Base-by-base conservation (phyloP, 1,140 invertebrate genomes). In the Drosophila simulans region DNA sequence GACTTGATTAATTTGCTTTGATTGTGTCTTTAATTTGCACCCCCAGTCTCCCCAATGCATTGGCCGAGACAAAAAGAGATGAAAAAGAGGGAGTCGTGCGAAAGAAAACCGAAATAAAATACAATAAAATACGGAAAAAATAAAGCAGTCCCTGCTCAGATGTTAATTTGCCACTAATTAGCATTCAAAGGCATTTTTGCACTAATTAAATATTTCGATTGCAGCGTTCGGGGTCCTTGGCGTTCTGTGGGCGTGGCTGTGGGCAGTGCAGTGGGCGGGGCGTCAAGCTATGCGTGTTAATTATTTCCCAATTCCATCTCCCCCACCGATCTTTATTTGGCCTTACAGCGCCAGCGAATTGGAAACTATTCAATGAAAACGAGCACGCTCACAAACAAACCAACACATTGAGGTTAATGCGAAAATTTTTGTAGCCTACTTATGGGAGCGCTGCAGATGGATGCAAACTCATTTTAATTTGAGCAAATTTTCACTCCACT, bases 151-250 rank as follows among this genome's bases (percentile, higher is more conserved):
- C 17, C 66, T 60, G 53, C 64, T 80, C 68, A 73, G 89, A 89
- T 84, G 84, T 88, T 80, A 88, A 88, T 88, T 88, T 89, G 84
- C 84, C 84, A 89, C 84, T 88, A 88, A 88, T 88, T 88, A 88
- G 84, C 84, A 88, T 84, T 89, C 80, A 88, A 88, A 88, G 77
- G 84, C 80, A 83, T 88, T 88, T 88, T 84, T 78, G 84, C 85
- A 84, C 84, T 88, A 88, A 88, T 88, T 88, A 88, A 88, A 88
- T 89, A 88, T 88, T 88, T 88, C 84, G 80, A 89, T 88, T 88
- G 81, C 84, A 77, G 62, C 49, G 4, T 22, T 11, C 15, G 10
- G 3, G 31, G 64, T 68, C 64, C 64, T 64, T 68, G 34, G 59
- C 0, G 20, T 15, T 48, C 1, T 25, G 10, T 10, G 73, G 39